Conservation (phyloP, 1,140 invertebrate species). For the Diplogasteroides magnus region DNA sequence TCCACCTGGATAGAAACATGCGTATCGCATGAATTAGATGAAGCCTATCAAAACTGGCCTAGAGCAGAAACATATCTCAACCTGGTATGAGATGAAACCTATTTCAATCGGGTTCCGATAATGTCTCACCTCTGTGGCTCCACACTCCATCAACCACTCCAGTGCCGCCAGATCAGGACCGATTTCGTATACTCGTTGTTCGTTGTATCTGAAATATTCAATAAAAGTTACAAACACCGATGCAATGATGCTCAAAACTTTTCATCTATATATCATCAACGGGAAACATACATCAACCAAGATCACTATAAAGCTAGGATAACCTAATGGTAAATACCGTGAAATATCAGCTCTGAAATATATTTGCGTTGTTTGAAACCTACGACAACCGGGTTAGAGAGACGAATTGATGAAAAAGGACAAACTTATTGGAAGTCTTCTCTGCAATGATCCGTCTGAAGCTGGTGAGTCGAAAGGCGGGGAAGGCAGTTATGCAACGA, state of each 20-base stretch:
- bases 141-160: conserved; percentile 54
- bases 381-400: no score
- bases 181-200: conserved; percentile 37
- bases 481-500: conserved; percentile 12
- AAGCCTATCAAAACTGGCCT: no score
- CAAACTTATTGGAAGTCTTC: conserved; percentile 28
- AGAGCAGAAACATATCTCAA: no score
- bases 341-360: no score
- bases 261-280: background rate
- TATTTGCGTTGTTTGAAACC: no score
- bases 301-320: background rate
- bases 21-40: background rate
- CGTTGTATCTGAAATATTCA: conserved; percentile 21
- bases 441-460: conserved; percentile 30
- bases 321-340: background rate
- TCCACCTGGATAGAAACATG: conserved; percentile 3
- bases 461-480: conserved; percentile 25
- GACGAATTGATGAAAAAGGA: conserved; percentile 1
- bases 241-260: background rate
- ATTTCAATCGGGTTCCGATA: no score
- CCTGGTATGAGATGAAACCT: no score
- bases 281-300: background rate
- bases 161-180: conserved; percentile 52
- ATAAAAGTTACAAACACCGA: background rate
- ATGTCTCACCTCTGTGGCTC: conserved; percentile 36